These are phyloP conservation scores for Crotalus horridus DNA, from an alignment of 2,113 vertebrate genomes.

Conservation along the genomic window DNA sequence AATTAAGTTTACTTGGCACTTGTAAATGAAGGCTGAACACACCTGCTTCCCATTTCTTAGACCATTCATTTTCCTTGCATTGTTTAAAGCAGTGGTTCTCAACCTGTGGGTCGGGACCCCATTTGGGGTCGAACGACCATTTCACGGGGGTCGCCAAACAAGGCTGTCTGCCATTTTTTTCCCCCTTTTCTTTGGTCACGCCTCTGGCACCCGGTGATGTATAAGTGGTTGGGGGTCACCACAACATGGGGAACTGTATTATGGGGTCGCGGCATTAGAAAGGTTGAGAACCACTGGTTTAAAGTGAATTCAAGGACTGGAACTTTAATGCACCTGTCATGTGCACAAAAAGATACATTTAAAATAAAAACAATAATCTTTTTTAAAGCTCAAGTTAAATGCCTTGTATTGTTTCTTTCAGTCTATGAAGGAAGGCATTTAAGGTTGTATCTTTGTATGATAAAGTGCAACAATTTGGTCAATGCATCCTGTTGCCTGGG, in stretches of 20 bases:
- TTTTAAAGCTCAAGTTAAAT: neutral
- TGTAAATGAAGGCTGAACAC: neutral
- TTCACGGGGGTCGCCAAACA: no score
- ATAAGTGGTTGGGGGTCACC: no score
- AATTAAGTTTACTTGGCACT: slow-evolving; percentile 9
- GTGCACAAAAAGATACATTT: slow-evolving; percentile 26
- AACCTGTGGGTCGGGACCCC: no score
- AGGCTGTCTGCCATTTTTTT: no score
- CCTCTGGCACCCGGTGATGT: no score
- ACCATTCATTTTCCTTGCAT: slow-evolving; percentile 10
- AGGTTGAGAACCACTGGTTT: no score
- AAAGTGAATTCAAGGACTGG: slow-evolving; percentile 18
- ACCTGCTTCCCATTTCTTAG: slow-evolving; percentile 35
- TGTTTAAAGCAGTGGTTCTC: no score
- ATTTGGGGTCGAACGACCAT: no score
- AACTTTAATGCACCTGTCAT: slow-evolving; percentile 37
- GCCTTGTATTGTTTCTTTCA: slow-evolving; percentile 23
- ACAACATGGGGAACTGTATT: no score
- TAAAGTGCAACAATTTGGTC: neutral
- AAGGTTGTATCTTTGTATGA: neutral
- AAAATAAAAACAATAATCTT: neutral
- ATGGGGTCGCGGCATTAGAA: no score
- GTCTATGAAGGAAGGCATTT: neutral
- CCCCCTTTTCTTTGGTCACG: no score
- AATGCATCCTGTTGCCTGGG: neutral